These are phyloP conservation scores for Motacilla tschutschensis DNA, from an alignment of 2,113 vertebrate genomes.

Conservation along the genomic window DNA sequence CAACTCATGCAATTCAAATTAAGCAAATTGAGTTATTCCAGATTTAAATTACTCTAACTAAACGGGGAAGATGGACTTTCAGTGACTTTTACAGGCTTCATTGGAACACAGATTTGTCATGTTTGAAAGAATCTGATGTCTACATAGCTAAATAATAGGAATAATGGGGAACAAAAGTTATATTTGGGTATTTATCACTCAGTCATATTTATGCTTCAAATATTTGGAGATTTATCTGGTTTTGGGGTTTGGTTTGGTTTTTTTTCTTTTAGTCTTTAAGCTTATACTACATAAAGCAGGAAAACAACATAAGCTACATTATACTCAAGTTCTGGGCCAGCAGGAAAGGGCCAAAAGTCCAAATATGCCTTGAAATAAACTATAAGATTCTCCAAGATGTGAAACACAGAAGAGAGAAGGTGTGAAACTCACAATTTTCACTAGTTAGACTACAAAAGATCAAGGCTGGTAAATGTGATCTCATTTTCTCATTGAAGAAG, in stretches of 20 bases:
- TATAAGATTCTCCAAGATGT: background rate
- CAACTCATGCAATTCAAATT: background rate
- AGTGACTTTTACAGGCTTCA: background rate
- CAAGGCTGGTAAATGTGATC: background rate
- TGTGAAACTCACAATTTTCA: background rate
- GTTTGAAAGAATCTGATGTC: background rate
- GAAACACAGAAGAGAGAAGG: background rate
- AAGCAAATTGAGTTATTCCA: background rate
- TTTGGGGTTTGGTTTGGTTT: too few relatives aligned
- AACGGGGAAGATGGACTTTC: background rate
- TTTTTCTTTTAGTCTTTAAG: background rate
- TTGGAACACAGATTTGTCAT: background rate
- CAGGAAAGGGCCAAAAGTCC: background rate
- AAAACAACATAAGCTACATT: background rate
- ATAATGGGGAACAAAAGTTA: background rate
- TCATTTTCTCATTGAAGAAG: background rate
- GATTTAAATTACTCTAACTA: background rate
- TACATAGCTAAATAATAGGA: background rate
- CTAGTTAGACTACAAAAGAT: background rate
- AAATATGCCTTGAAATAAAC: background rate
- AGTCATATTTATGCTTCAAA: background rate
- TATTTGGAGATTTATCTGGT: background rate
- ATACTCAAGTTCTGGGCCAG: background rate
- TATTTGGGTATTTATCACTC: background rate
- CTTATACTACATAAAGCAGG: background rate